Percentiles rank a stretch among this genome's conserved stretches.
These are phyloP conservation scores for Andricus grossulariae DNA, from an alignment of 1,140 invertebrate genomes.

Conservation along the genomic window DNA sequence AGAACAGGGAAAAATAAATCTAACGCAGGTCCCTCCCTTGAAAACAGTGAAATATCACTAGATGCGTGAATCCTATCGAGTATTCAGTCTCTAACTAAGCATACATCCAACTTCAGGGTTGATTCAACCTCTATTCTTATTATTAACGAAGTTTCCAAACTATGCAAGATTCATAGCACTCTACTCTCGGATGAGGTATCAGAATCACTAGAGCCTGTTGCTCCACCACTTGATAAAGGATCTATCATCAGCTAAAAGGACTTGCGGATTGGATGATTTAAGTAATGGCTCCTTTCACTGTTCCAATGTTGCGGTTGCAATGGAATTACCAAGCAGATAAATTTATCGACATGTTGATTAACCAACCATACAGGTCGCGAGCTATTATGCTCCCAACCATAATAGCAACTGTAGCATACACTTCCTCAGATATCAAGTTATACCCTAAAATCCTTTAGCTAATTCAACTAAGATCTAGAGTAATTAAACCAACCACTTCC, in stretches of 20 bases:
- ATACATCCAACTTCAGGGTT: background rate
- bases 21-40: too few relatives aligned
- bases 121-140: conserved; percentile 13
- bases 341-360: conserved; percentile 30
- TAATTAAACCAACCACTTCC: background rate
- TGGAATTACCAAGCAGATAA: conserved; percentile 22
- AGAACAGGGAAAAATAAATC: too few relatives aligned
- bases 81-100: too few relatives aligned
- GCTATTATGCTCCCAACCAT: conserved; percentile 11
- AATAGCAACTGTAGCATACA: conserved; percentile 3
- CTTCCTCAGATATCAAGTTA: conserved; percentile 25
- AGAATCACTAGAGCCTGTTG: conserved; percentile 17
- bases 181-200: conserved; percentile 1
- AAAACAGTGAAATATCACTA: background rate
- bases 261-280: conserved; percentile 28
- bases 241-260: conserved; percentile 28
- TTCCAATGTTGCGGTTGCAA: conserved; percentile 5
- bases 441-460: conserved; percentile 12
- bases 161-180: conserved; percentile 21
- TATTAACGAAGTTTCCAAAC: conserved; percentile 26
- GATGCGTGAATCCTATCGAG: background rate
- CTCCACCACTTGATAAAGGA: conserved; percentile 20
- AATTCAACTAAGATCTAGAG: conserved; percentile 6
- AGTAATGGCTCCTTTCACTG: conserved; percentile 25
- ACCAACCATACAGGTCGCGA: conserved; percentile 16